phyloP scores from a whole-genome alignment of 2,888 invertebrate species.

The Leptinotarsa haldemani region DNA sequence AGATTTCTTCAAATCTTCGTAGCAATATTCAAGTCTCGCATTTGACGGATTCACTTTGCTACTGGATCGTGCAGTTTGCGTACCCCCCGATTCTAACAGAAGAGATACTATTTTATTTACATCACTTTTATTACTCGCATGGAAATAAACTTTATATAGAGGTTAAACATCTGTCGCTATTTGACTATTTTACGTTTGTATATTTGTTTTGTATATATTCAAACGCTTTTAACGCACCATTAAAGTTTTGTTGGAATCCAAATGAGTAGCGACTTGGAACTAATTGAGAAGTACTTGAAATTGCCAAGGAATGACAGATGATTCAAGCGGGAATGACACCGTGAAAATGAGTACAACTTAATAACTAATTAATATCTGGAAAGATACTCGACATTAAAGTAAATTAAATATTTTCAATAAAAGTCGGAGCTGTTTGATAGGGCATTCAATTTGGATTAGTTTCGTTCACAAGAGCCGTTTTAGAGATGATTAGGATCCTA shows the following conservation, averaged over 20 bases:
- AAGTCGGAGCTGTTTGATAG: too few relatives aligned
- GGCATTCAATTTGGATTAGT: too few relatives aligned
- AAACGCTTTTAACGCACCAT: constrained; percentile 30
- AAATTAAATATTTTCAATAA: too few relatives aligned
- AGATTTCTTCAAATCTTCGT: too few relatives aligned
- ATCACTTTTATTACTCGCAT: constrained; percentile 37
- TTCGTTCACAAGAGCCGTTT: too few relatives aligned
- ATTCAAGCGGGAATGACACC: not conserved
- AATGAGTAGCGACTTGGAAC: constrained; percentile 16
- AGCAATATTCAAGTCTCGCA: too few relatives aligned
- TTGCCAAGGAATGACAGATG: not conserved
- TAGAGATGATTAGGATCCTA: too few relatives aligned
- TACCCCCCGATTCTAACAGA: constrained; percentile 7
- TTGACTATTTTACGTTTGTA: constrained; percentile 37
- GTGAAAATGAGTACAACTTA: not conserved
- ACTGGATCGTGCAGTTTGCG: not conserved
- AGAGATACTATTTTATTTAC: constrained; percentile 35
- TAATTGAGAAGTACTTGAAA: constrained; percentile 3
- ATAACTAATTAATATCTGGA: too few relatives aligned
- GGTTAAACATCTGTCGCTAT: constrained; percentile 41
- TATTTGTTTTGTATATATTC: constrained; percentile 32
- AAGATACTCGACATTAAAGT: too few relatives aligned
- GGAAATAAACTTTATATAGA: constrained; percentile 38
- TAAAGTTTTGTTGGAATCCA: constrained; percentile 23
- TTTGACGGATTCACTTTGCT: too few relatives aligned